phyloP scores from a whole-genome alignment of 2,888 invertebrate genomes.

The Prostheceraeus crozeri region DNA sequence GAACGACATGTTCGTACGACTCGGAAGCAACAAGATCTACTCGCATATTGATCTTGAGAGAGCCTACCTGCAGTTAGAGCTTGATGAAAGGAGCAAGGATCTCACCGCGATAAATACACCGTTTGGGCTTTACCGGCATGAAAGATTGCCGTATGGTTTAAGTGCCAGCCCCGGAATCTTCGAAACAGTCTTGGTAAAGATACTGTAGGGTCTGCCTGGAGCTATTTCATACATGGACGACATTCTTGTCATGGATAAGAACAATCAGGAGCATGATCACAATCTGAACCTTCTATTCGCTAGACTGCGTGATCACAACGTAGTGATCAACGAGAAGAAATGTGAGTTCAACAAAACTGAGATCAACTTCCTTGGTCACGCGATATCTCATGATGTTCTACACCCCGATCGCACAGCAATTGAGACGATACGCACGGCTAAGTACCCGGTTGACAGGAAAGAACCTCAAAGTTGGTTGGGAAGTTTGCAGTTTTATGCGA shows the following conservation, averaged over 20 bases:
- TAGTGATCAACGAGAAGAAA: neutral
- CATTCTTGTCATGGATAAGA: neutral
- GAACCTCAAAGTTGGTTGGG: slow-evolving; percentile 11
- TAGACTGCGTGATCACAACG: neutral
- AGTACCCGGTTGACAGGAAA: slow-evolving; percentile 6
- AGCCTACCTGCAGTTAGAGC: too few species aligned
- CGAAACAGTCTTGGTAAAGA: neutral
- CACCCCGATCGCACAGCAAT: slow-evolving; percentile 4
- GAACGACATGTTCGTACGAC: neutral
- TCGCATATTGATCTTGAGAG: neutral
- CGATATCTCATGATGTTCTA: neutral
- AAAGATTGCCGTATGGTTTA: slow-evolving; percentile 1
- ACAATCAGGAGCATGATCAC: neutral
- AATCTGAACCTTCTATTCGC: neutral
- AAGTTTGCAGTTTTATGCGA: neutral
- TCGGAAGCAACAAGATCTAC: neutral
- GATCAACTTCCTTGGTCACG: neutral
- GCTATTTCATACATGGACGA: neutral
- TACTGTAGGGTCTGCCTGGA: too few species aligned
- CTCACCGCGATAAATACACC: slow-evolving; percentile 8
- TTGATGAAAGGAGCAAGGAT: slow-evolving; percentile 6
- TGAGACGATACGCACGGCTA: neutral
- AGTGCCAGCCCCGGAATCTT: neutral
- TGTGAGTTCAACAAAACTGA: neutral
- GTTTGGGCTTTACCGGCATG: neutral